A percentile compares a stretch with the other conserved stretches of the same genome.
phyloP scores from a whole-genome alignment of 2,888 invertebrate genomes.

The Pammene fasciana region DNA sequence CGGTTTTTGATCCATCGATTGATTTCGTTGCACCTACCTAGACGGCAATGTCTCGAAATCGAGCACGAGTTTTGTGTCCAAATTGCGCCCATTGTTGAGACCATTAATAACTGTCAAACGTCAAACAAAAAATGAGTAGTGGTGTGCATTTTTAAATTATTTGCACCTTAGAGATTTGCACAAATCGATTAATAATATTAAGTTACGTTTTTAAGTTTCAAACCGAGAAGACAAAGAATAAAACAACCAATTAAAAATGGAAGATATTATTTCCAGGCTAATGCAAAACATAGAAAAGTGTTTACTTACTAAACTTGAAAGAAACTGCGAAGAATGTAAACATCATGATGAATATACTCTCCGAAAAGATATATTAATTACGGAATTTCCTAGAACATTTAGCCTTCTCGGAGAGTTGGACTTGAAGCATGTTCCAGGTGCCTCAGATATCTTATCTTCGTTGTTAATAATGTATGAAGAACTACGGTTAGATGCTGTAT shows the following conservation, averaged over 20 bases:
- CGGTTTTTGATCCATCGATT: too few species aligned
- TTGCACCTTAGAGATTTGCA: too few species aligned
- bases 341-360: constrained; percentile 60
- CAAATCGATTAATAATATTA: too few species aligned
- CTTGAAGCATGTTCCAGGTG: constrained; percentile 48
- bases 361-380: constrained; percentile 55
- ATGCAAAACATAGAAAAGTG: constrained; percentile 54
- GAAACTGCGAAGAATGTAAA: constrained; percentile 60
- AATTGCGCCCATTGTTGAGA: too few species aligned
- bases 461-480: constrained; percentile 65
- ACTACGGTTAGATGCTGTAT: constrained; percentile 56
- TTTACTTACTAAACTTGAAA: constrained; percentile 61
- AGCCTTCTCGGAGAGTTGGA: constrained; percentile 55
- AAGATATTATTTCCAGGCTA: constrained; percentile 38
- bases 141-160: too few species aligned
- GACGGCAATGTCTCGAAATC: too few species aligned
- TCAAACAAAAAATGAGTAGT: too few species aligned
- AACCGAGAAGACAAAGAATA: not conserved
- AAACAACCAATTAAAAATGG: constrained; percentile 10
- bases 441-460: constrained; percentile 53
- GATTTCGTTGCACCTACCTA: too few species aligned
- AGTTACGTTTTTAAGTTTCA: not conserved
- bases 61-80: too few species aligned
- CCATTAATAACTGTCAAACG: too few species aligned
- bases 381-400: constrained; percentile 54